Percentiles rank a stretch among this genome's conserved stretches.
These are phyloP conservation scores for Ennomos erosarius DNA, from an alignment of 2,888 invertebrate species.

Conservation along the genomic window DNA sequence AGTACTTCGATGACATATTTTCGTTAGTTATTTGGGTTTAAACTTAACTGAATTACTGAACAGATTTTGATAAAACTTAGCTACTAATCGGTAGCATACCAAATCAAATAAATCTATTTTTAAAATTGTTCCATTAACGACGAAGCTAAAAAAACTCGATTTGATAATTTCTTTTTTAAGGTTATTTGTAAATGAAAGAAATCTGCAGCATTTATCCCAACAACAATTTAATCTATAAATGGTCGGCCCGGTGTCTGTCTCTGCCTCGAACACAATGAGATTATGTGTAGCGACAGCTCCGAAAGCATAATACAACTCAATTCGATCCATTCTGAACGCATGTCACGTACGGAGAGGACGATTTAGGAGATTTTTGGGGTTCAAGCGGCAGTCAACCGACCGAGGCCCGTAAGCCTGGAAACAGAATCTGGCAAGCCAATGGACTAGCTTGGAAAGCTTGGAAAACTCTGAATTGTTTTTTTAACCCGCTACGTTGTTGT, in stretches of 20 bases:
- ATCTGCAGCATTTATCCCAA: too few species aligned
- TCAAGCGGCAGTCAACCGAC: constrained; percentile 20
- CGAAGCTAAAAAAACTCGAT: too few species aligned
- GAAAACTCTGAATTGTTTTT: constrained; percentile 3
- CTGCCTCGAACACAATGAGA: not conserved
- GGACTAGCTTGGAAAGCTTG: not conserved
- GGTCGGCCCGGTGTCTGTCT: not conserved
- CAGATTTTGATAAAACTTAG: too few species aligned
- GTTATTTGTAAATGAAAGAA: too few species aligned
- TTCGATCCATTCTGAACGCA: constrained; percentile 2
- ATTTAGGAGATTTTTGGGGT: constrained; percentile 28
- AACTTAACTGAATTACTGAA: too few species aligned
- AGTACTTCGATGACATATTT: too few species aligned
- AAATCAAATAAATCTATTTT: too few species aligned
- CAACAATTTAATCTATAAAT: too few species aligned
- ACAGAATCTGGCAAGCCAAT: constrained; percentile 10
- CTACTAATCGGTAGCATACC: too few species aligned
- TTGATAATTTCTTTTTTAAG: too few species aligned
- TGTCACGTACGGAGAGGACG: constrained; percentile 22
- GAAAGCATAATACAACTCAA: constrained; percentile 9
- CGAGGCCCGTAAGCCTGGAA: constrained; percentile 6
- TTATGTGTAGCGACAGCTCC: constrained; percentile 1
- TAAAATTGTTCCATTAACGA: too few species aligned
- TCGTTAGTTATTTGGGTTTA: too few species aligned
- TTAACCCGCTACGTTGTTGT: constrained; percentile 1